phyloP scores from a whole-genome alignment of 1,140 invertebrate genomes.

The Calliopsis andreniformis region DNA sequence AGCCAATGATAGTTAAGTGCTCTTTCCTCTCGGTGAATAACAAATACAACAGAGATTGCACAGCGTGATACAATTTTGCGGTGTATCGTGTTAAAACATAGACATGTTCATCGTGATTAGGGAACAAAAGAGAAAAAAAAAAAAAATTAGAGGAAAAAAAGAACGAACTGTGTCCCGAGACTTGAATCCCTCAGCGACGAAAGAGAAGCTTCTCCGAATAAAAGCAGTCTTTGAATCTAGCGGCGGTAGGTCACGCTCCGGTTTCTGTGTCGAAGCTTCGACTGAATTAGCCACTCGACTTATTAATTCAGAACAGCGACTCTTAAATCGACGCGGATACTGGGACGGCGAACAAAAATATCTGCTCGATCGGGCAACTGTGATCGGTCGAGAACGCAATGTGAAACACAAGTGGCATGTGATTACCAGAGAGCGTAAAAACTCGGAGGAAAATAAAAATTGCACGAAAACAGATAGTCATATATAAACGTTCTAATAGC shows the following conservation, averaged over 20 bases:
- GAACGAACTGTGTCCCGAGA: background rate
- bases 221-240: too few relatives aligned
- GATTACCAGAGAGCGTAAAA: slow-evolving; percentile 34
- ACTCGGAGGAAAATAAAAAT: background rate
- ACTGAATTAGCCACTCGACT: too few relatives aligned
- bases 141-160: background rate
- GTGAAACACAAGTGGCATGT: slow-evolving; percentile 62
- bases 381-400: too few relatives aligned
- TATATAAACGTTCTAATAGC: slow-evolving; percentile 75
- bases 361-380: too few relatives aligned
- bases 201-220: too few relatives aligned
- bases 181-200: background rate
- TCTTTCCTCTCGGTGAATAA: background rate
- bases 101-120: background rate
- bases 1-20: slow-evolving; percentile 1
- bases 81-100: slow-evolving; percentile 2
- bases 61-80: background rate
- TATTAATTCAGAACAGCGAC: too few relatives aligned
- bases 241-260: too few relatives aligned
- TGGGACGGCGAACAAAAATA: too few relatives aligned
- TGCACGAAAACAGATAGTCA: slow-evolving; percentile 66
- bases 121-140: background rate
- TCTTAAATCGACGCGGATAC: too few relatives aligned
- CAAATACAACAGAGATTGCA: slow-evolving; percentile 23
- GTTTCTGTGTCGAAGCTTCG: too few relatives aligned